Evolutionary conservation across 2,888 invertebrate species (phyloP).

Genomic region (Lapara coniferarum): DNA sequence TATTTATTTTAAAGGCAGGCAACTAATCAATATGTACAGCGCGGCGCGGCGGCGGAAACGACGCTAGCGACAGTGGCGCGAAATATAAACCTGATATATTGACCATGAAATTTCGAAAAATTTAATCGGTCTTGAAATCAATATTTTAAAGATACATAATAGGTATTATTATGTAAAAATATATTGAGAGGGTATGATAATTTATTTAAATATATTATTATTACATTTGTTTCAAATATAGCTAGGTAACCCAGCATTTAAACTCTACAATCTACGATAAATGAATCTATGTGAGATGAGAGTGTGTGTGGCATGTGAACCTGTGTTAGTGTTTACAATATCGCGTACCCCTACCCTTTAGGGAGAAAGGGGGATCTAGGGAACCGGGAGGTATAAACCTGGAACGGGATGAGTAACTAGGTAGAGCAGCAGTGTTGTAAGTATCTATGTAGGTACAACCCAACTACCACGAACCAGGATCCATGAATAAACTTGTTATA

Average conservation of each 20-base stretch:
- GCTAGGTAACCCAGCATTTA: neutral
- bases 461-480: conserved; percentile 11
- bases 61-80: conserved; percentile 15
- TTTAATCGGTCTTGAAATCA: too few relatives aligned
- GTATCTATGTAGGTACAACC: neutral
- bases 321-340: conserved; percentile 12
- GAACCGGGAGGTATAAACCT: conserved; percentile 10
- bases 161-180: too few relatives aligned
- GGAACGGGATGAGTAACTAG: neutral
- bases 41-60: conserved; percentile 1
- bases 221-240: neutral
- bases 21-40: too few relatives aligned
- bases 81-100: neutral
- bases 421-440: conserved; percentile 8
- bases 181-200: too few relatives aligned
- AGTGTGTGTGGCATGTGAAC: neutral
- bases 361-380: conserved; percentile 8
- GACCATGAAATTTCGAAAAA: neutral
- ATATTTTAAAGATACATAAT: too few relatives aligned
- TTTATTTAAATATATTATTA: too few relatives aligned
- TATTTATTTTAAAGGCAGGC: neutral
- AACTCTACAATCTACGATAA: too few relatives aligned
- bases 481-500: neutral
- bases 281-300: too few relatives aligned
- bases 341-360: conserved; percentile 8